phyloP scores from a whole-genome alignment of 2,797 vertebrate genomes.

The Alauda arvensis region DNA sequence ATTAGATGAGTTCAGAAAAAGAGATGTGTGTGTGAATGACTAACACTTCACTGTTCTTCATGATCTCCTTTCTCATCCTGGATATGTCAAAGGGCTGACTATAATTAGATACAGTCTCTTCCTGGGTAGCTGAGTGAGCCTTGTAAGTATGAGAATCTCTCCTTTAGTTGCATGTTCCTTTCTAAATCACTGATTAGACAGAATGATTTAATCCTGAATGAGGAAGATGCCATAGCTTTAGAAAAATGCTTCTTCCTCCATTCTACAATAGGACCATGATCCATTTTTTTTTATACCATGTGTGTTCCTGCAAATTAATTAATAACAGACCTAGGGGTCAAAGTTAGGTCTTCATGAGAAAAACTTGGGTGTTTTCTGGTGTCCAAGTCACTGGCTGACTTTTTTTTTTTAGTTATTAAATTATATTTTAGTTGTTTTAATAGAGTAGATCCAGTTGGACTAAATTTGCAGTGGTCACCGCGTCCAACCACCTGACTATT shows the following conservation, averaged over 20 bases:
- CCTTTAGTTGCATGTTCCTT: background rate
- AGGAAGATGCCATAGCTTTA: background rate
- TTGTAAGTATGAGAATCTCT: background rate
- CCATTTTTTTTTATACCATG: background rate
- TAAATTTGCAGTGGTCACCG: background rate
- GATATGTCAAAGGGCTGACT: background rate
- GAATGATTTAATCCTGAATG: background rate
- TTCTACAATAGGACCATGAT: background rate
- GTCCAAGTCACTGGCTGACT: background rate
- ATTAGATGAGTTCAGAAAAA: background rate
- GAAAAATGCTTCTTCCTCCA: background rate
- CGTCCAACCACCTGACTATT: background rate
- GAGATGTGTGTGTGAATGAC: background rate
- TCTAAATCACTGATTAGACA: background rate
- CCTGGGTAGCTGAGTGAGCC: background rate
- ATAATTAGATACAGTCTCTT: background rate
- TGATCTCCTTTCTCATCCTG: background rate
- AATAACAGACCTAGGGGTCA: background rate
- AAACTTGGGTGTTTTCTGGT: background rate
- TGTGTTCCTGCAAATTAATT: background rate
- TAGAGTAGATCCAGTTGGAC: background rate
- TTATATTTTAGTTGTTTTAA: background rate
- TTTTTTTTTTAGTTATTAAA: background rate
- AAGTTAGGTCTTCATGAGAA: background rate
- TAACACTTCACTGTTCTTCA: background rate